Evolutionary conservation across 1,140 invertebrate genomes (phyloP).

Genomic region (Calycopis cecrops): DNA sequence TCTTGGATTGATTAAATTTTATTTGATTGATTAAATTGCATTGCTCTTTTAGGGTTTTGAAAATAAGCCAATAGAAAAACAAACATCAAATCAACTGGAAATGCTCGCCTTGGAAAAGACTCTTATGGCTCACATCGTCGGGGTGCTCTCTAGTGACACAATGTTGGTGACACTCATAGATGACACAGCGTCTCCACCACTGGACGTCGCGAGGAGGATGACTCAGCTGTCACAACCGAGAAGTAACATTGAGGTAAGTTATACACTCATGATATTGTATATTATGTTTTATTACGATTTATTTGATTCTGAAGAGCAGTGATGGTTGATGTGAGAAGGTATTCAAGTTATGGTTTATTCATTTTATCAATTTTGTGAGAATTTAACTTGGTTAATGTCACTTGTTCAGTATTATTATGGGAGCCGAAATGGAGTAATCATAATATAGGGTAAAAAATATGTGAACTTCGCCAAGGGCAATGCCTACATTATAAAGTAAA

Average conservation of each 20-base stretch:
- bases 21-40: neutral
- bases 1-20: too few species aligned
- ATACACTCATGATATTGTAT: neutral
- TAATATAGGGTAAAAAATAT: too few species aligned
- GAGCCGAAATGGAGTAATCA: too few species aligned
- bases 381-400: too few species aligned
- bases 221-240: conserved; percentile 60
- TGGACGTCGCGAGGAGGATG: conserved; percentile 61
- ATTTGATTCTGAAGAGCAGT: too few species aligned
- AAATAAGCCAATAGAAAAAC: conserved; percentile 56
- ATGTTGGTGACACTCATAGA: conserved; percentile 62
- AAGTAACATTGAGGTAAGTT: conserved; percentile 52
- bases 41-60: conserved; percentile 49
- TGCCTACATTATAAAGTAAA: too few species aligned
- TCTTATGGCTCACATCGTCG: conserved; percentile 53
- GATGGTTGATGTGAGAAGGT: too few species aligned
- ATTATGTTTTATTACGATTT: too few species aligned
- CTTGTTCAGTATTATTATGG: too few species aligned
- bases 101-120: conserved; percentile 67
- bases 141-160: conserved; percentile 51
- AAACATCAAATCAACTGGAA: conserved; percentile 64
- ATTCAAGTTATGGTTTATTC: too few species aligned
- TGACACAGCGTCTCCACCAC: conserved; percentile 50
- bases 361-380: too few species aligned
- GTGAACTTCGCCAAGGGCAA: too few species aligned